Evolutionary conservation across 2,888 invertebrate genomes (phyloP).

Genomic region (Cordilura impudica): DNA sequence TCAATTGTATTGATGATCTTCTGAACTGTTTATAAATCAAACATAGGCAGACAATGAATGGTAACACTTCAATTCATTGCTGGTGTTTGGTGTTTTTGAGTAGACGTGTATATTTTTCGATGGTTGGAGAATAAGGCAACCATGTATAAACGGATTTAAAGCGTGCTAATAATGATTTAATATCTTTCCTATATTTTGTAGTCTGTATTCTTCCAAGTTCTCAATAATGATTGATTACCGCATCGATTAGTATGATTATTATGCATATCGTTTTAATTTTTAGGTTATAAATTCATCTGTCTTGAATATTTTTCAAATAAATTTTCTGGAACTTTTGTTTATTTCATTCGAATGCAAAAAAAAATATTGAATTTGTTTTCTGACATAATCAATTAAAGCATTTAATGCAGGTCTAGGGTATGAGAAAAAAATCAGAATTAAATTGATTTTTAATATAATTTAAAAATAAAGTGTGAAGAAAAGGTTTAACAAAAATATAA

Average conservation of each 20-base stretch:
- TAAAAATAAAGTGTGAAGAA: slow-evolving; percentile 42
- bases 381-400: slow-evolving; percentile 31
- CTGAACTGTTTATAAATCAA: slow-evolving; percentile 15
- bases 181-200: slow-evolving; percentile 37
- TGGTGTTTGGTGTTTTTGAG: background rate
- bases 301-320: background rate
- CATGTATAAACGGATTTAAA: slow-evolving; percentile 54
- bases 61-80: background rate
- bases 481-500: slow-evolving; percentile 24
- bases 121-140: background rate
- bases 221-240: slow-evolving; percentile 64
- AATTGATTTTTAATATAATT: slow-evolving; percentile 34
- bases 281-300: background rate
- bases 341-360: slow-evolving; percentile 9
- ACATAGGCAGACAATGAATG: background rate
- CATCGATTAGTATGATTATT: slow-evolving; percentile 58
- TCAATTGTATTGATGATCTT: slow-evolving; percentile 28
- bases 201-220: background rate
- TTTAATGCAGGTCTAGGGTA: slow-evolving; percentile 15
- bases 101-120: background rate
- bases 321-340: background rate
- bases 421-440: background rate
- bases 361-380: background rate
- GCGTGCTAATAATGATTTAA: slow-evolving; percentile 64
- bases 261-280: slow-evolving; percentile 21